These are phyloP conservation scores for Brachypterus glaber DNA, from an alignment of 2,888 invertebrate genomes.

Conservation along the genomic window DNA sequence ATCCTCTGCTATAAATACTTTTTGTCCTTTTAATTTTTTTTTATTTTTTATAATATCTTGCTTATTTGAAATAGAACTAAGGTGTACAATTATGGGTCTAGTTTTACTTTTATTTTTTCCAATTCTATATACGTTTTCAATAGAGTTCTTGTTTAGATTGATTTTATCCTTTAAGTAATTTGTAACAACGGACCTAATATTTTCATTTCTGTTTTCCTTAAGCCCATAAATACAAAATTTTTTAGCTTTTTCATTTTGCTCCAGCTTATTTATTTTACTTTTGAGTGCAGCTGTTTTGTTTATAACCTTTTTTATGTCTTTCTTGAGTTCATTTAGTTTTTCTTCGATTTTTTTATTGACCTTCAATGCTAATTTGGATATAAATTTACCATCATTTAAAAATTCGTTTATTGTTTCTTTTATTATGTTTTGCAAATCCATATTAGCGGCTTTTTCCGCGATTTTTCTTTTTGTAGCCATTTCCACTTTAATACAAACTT, in stretches of 20 bases:
- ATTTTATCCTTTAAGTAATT: neutral
- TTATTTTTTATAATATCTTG: neutral
- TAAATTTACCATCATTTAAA: neutral
- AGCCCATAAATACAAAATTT: neutral
- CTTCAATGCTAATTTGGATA: neutral
- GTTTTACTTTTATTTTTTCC: neutral
- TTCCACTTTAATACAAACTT: neutral
- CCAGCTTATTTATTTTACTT: constrained; percentile 1
- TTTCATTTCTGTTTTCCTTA: neutral
- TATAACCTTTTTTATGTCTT: neutral
- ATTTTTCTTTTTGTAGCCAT: neutral
- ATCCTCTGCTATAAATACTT: neutral
- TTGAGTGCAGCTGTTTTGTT: neutral
- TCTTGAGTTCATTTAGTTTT: neutral
- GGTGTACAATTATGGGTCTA: neutral
- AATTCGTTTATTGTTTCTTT: neutral
- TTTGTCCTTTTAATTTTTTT: neutral
- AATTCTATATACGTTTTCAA: constrained; percentile 1
- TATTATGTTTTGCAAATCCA: neutral
- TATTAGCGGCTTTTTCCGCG: neutral
- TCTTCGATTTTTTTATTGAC: neutral
- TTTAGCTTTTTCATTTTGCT: neutral
- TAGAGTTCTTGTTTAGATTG: neutral
- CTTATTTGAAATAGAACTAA: neutral
- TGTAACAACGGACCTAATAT: neutral